Evolutionary conservation across 2,888 invertebrate genomes (phyloP).

Genomic region (Metalampra italica): DNA sequence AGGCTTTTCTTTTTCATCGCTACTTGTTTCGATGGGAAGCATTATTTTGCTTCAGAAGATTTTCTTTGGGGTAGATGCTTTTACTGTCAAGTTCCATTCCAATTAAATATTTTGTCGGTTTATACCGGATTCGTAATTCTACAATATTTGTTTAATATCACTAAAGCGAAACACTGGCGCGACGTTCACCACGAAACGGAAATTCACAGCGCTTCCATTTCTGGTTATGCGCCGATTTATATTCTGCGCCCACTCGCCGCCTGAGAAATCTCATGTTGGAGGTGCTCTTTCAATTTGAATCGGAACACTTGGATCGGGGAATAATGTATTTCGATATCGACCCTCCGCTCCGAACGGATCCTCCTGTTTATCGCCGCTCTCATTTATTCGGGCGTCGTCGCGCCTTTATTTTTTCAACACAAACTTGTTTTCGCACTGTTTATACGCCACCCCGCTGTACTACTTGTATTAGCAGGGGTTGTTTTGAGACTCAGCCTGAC

Average conservation of each 20-base stretch:
- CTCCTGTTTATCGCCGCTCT: slow-evolving; percentile 76
- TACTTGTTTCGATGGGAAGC: slow-evolving; percentile 13
- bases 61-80: background rate
- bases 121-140: slow-evolving; percentile 10
- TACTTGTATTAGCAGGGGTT: slow-evolving; percentile 58
- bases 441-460: slow-evolving; percentile 64
- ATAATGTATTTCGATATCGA: slow-evolving; percentile 79
- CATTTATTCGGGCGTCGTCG: slow-evolving; percentile 77
- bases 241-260: slow-evolving; percentile 77
- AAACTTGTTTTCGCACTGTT: slow-evolving; percentile 67
- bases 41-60: slow-evolving; percentile 4
- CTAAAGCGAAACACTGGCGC: slow-evolving; percentile 36
- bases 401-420: slow-evolving; percentile 75
- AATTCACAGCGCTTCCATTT: slow-evolving; percentile 74
- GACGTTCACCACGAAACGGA: slow-evolving; percentile 63
- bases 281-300: slow-evolving; percentile 80
- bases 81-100: slow-evolving; percentile 2
- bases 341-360: slow-evolving; percentile 72
- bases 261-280: slow-evolving; percentile 78
- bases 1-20: slow-evolving; percentile 38
- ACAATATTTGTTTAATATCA: slow-evolving; percentile 33
- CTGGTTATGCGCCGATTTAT: slow-evolving; percentile 78
- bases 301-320: slow-evolving; percentile 78
- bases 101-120: slow-evolving; percentile 12
- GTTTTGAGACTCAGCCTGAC: slow-evolving; percentile 65